phyloP scores from a whole-genome alignment of 92 coral and sea anemone species.

The Parazoanthus atlanticus region DNA sequence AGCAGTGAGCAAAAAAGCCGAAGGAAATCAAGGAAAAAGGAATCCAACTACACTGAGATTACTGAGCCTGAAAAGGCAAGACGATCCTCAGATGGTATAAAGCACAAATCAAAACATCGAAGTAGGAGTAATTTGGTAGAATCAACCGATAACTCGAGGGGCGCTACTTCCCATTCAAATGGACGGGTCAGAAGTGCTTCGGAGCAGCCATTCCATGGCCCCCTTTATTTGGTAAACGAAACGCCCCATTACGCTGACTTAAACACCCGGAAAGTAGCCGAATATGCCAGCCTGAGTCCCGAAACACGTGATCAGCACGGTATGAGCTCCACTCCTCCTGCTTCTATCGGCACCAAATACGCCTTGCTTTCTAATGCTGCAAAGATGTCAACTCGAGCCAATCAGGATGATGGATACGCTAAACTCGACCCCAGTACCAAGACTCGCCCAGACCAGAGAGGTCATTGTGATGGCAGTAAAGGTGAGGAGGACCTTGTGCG shows the following conservation, averaged over 20 bases:
- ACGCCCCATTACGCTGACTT: not conserved
- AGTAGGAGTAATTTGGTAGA: not conserved
- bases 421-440: not conserved
- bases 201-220: not conserved
- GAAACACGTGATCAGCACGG: not conserved
- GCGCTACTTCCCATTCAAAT: not conserved
- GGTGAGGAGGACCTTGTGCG: not conserved
- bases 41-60: not conserved
- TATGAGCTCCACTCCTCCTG: not conserved
- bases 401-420: not conserved
- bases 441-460: not conserved
- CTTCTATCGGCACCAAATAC: not conserved
- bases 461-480: not conserved
- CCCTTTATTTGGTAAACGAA: not conserved
- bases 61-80: not conserved
- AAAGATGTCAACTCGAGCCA: not conserved
- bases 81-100: not conserved
- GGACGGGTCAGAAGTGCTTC: not conserved
- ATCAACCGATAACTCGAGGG: not conserved
- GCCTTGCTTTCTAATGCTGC: conserved; percentile 4
- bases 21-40: not conserved
- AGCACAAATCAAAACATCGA: not conserved
- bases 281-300: conserved; percentile 17
- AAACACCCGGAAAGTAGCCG: not conserved
- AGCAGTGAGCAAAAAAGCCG: not conserved